Conservation (phyloP, 2,797 vertebrate genomes). For the Enteromius anoplus region DNA sequence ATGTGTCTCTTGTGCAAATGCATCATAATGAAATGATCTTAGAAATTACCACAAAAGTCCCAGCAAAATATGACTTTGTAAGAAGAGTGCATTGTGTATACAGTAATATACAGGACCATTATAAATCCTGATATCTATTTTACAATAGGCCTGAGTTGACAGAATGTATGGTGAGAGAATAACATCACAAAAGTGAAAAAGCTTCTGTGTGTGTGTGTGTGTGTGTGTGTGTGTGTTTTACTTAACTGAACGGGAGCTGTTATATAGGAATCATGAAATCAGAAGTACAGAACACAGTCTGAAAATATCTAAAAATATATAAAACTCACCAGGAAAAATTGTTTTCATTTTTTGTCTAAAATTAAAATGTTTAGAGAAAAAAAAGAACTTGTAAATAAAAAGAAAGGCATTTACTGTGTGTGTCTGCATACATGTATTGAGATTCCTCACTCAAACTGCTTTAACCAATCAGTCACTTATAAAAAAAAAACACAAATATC, state of each 20-base stretch:
- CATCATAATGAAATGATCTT: not conserved
- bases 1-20: not conserved
- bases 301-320: not conserved
- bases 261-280: not conserved
- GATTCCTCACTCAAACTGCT: not conserved
- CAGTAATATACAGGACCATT: not conserved
- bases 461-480: not conserved
- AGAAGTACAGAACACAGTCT: not conserved
- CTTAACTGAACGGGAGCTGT: not conserved
- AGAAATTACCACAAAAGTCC: not conserved
- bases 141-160: not conserved
- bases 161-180: not conserved
- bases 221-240: not conserved
- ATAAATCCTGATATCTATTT: not conserved
- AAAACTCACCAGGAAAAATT: not conserved
- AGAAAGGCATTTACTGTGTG: not conserved
- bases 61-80: not conserved
- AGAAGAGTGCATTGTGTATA: not conserved
- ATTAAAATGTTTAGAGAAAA: not conserved
- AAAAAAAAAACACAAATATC: not conserved
- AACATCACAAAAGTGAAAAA: not conserved
- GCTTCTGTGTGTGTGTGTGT: not conserved
- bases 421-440: not conserved
- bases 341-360: not conserved
- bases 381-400: no score